Conservation (phyloP, 2,888 invertebrate species). For the Synanthedon tipuliformis region DNA sequence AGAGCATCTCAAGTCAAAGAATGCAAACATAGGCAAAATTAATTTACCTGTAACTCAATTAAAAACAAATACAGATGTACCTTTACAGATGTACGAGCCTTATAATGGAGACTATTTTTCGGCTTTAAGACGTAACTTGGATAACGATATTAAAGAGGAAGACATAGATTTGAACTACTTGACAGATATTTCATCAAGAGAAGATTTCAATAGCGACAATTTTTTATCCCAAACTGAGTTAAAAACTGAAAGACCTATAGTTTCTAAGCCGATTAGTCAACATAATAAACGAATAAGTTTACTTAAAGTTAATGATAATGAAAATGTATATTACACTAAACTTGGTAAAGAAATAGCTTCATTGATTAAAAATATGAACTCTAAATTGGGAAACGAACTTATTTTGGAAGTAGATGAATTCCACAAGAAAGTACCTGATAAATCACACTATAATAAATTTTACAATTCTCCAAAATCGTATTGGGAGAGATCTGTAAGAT, state of each 20-base stretch:
- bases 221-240: background rate
- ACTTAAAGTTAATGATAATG: conserved; percentile 9
- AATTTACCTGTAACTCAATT: background rate
- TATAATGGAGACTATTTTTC: background rate
- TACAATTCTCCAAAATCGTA: conserved; percentile 34
- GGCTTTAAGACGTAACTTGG: background rate
- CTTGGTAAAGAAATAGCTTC: conserved; percentile 54
- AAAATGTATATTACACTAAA: conserved; percentile 40
- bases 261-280: background rate
- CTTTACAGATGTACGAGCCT: background rate
- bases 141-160: conserved; percentile 7
- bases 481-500: conserved; percentile 55
- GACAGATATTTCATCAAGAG: background rate
- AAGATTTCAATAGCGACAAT: background rate
- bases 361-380: conserved; percentile 39
- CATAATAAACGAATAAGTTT: conserved; percentile 1
- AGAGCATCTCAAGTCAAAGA: conserved; percentile 6
- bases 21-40: conserved; percentile 6
- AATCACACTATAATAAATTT: conserved; percentile 30
- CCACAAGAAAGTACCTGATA: conserved; percentile 11
- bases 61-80: background rate
- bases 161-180: conserved; percentile 4
- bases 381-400: conserved; percentile 23
- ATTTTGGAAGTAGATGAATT: conserved; percentile 26
- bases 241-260: background rate